Evolutionary conservation across 2,888 invertebrate species (phyloP), one percentile per base, ranked within the genome.

Genomic region (Pantelozetes paolii): DNA sequence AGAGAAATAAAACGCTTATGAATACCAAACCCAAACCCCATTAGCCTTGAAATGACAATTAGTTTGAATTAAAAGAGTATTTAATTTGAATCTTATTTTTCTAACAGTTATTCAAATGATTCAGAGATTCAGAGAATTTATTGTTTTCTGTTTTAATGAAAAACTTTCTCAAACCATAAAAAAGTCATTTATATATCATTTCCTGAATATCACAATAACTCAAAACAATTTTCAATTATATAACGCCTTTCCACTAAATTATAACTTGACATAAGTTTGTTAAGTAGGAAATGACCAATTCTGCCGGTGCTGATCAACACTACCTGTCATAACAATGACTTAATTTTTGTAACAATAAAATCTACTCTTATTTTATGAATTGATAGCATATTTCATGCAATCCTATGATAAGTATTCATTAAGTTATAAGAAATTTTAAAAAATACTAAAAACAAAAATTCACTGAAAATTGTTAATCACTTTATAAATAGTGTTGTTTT

Each of bases 281-380:
- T 57, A 28, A 57, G 11, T 5, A 28, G 57, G 57, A 57, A 57
- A 18, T 57, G 57, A 28, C 57, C 28, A 18, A 57, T 45, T 45
- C 45, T 45, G 28, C 57, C 57, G 28, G 57, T 18, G 30, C 20
- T 57, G 23, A 54, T 54, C 57, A 57, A 57, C 28, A 57, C 13
- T 23, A 28, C 13, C 2, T 45, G 18, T 11, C 15, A 45, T 54
- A 57, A 57, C 57, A 57, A 57, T 57, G 28, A 18, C 13, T 57
- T 57, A 30, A 26, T 13, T n/a, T n/a, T n/a, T n/a, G n/a, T n/a
- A n/a, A n/a, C n/a, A 20, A 1, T 26, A 2, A 26, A 54, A 26
- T 11, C 11, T 11, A 36, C 36, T 36, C 5, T 36, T 36, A 8
- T 11, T 36, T 5, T 36, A 36, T 11, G 36, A 36, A n/a, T n/a